Conservation (phyloP, 2,888 invertebrate species). For the Diploptera punctata region DNA sequence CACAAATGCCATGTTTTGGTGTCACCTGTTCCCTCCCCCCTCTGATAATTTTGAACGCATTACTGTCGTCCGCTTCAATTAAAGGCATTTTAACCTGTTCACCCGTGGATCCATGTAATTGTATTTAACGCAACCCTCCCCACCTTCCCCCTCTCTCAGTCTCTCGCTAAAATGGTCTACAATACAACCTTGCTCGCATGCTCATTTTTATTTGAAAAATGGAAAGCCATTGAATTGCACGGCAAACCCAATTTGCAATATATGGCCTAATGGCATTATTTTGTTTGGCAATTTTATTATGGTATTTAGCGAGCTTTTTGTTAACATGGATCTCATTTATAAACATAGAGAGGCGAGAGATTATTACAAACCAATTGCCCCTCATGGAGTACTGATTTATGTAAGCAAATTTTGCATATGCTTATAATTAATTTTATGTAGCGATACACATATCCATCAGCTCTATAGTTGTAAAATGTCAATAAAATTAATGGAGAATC, state of each 20-base stretch:
- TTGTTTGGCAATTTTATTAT: background rate
- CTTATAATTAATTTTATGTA: no score
- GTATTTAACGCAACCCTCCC: no score
- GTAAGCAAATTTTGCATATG: no score
- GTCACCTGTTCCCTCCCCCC: background rate
- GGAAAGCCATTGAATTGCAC: background rate
- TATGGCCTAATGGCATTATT: background rate
- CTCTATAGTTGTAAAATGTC: no score
- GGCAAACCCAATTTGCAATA: background rate
- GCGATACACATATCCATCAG: no score
- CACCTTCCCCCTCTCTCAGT: no score
- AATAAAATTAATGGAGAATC: no score
- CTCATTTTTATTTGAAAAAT: constrained; percentile 4
- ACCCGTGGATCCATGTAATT: background rate
- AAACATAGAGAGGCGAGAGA: background rate
- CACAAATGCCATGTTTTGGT: background rate
- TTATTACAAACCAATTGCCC: no score
- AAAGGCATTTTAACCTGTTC: background rate
- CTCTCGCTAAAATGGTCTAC: no score
- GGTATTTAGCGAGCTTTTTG: background rate
- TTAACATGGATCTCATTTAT: background rate
- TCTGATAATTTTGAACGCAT: background rate
- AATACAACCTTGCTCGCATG: background rate
- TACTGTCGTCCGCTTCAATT: background rate
- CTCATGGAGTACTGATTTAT: no score